Conservation (phyloP, 2,888 invertebrate genomes). For the Torymus auratus region DNA sequence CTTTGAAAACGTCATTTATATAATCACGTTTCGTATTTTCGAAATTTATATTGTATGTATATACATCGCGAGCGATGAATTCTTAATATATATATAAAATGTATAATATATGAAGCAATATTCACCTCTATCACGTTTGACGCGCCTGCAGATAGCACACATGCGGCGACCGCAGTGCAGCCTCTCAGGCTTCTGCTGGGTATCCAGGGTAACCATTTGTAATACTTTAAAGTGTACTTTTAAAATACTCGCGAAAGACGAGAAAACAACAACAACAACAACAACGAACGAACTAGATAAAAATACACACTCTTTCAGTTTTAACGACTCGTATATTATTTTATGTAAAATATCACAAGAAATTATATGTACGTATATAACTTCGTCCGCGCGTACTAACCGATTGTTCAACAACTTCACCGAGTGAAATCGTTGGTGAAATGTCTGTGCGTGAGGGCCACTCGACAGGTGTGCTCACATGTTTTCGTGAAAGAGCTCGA, state of each 20-base stretch:
- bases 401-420: not conserved
- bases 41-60: too few relatives aligned
- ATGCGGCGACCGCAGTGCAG: conserved; percentile 75
- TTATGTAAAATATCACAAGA: not conserved
- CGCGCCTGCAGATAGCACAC: conserved; percentile 76
- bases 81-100: conserved; percentile 1
- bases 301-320: conserved; percentile 20
- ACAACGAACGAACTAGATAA: conserved; percentile 31
- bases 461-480: conserved; percentile 32
- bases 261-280: not conserved
- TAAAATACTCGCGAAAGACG: conserved; percentile 14
- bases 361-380: not conserved
- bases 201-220: conserved; percentile 76
- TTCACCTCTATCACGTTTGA: conserved; percentile 76
- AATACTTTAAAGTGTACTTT: conserved; percentile 43
- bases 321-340: not conserved
- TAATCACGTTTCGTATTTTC: too few relatives aligned
- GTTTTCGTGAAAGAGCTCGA: conserved; percentile 2
- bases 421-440: not conserved
- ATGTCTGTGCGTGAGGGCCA: not conserved
- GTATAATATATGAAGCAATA: conserved; percentile 32
- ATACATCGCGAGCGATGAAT: too few relatives aligned
- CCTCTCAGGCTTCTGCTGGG: conserved; percentile 75
- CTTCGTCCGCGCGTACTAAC: too few relatives aligned
- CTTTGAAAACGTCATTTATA: too few relatives aligned